Evolutionary conservation across 1,140 invertebrate species (phyloP).

Genomic region (Gryllus bimaculatus): DNA sequence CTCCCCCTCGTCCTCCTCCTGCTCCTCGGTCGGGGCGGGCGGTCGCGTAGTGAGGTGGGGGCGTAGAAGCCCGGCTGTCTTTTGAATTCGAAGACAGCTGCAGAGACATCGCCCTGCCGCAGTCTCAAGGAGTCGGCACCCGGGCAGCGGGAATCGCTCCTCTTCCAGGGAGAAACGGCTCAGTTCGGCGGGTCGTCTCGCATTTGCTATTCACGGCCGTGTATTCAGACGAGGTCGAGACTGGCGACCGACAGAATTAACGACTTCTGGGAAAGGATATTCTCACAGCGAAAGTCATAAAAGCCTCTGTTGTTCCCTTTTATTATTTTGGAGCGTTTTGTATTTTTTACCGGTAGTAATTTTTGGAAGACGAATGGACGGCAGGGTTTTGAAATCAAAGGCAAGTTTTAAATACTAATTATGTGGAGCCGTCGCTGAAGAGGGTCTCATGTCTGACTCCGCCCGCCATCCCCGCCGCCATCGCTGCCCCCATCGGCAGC

Average conservation of each 20-base stretch:
- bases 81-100: background rate
- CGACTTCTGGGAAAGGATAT: background rate
- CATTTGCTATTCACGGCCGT: background rate
- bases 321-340: background rate
- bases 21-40: too few species aligned
- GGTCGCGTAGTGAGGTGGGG: background rate
- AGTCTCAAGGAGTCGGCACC: too few species aligned
- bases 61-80: background rate
- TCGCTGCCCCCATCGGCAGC: background rate
- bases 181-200: background rate
- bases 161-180: too few species aligned
- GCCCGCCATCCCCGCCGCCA: too few species aligned
- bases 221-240: background rate
- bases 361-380: slow-evolving; percentile 1
- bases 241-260: background rate
- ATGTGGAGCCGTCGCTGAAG: background rate
- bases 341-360: background rate
- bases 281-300: slow-evolving; percentile 1
- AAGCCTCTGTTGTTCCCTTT: background rate
- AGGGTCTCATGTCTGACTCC: background rate
- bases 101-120: background rate
- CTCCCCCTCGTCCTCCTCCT: background rate
- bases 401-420: background rate
- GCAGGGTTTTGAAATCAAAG: background rate
- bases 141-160: too few species aligned